Conservation (phyloP, 2,113 vertebrate species). For the Pyrgilauda ruficollis region DNA sequence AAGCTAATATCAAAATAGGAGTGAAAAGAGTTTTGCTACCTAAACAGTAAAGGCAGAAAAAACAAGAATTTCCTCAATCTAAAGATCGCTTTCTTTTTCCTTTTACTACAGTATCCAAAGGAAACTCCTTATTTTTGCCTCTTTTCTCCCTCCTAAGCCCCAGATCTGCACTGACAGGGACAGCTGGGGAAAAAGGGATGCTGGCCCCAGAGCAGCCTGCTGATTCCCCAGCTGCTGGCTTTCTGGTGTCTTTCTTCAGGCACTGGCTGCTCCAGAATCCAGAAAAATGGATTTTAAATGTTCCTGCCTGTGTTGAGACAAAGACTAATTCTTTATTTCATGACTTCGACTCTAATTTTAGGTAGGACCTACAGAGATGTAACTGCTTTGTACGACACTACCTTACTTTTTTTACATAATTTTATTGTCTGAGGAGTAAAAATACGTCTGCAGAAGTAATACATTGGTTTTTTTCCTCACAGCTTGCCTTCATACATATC, state of each 20-base stretch:
- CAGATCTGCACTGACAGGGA: background rate
- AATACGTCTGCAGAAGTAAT: background rate
- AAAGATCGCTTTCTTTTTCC: background rate
- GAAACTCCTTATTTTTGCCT: background rate
- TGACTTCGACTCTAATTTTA: background rate
- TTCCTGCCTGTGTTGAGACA: background rate
- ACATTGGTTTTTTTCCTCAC: background rate
- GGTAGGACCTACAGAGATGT: background rate
- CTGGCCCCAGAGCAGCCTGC: background rate
- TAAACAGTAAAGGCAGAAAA: background rate
- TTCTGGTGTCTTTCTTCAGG: fast-evolving
- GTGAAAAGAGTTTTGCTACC: background rate
- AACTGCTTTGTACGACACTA: background rate
- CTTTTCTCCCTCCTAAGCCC: background rate
- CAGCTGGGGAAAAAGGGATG: fast-evolving
- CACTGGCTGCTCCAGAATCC: background rate
- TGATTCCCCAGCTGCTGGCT: background rate
- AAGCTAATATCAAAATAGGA: background rate
- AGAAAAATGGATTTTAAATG: background rate
- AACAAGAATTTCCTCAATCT: background rate
- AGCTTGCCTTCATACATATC: background rate
- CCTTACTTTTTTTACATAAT: background rate
- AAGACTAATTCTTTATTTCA: background rate
- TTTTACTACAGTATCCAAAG: background rate
- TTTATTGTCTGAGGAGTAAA: background rate